Conservation (phyloP, 2,888 invertebrate species). For the Tenthredo mesomela region DNA sequence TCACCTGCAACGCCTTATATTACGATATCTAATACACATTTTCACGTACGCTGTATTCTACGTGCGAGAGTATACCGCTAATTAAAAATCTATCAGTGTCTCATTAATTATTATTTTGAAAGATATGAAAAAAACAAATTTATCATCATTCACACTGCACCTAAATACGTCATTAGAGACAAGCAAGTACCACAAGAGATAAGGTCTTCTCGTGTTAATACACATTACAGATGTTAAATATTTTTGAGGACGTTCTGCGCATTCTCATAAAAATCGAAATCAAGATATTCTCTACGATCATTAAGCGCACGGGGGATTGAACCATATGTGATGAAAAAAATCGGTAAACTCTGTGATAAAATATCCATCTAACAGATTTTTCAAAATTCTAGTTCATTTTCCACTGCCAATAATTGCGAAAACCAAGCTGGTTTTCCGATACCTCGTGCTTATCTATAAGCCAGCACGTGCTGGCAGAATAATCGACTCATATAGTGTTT, state of each 20-base stretch:
- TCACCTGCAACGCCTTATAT: background rate
- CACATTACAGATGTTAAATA: background rate
- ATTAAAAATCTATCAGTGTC: constrained; percentile 51
- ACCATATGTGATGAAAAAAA: background rate
- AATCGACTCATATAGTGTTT: background rate
- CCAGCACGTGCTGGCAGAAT: background rate
- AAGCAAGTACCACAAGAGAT: background rate
- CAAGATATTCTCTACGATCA: background rate
- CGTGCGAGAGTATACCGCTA: background rate
- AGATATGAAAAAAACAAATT: background rate
- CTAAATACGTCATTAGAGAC: background rate
- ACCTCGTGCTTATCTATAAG: background rate
- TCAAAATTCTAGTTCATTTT: background rate
- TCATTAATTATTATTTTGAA: background rate
- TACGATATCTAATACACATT: constrained; percentile 4
- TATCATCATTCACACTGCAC: background rate
- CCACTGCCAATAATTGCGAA: background rate
- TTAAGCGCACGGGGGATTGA: background rate
- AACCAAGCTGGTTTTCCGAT: background rate
- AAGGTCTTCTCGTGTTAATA: background rate
- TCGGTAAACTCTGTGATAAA: background rate
- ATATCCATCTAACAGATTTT: background rate
- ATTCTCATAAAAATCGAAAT: background rate
- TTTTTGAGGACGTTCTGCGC: background rate
- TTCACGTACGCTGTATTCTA: background rate